Conservation (phyloP, 92 coral and sea anemone genomes). For the Pocillopora meandrina region DNA sequence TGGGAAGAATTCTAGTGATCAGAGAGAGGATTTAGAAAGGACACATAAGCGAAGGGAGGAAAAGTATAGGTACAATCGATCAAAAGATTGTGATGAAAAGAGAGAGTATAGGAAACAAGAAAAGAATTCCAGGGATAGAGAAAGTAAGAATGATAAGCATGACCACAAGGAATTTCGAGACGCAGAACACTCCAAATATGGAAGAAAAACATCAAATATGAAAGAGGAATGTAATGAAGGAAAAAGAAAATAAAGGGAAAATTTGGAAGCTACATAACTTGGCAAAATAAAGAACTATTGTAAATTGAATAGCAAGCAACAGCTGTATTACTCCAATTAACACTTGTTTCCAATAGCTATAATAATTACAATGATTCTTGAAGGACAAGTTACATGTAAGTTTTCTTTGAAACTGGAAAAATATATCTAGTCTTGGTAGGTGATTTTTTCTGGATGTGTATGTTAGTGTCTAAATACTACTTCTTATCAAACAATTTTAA, state of each 20-base stretch:
- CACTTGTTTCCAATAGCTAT: too few species aligned
- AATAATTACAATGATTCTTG: too few species aligned
- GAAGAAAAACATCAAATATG: conserved; percentile 1
- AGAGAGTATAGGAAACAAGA: background rate
- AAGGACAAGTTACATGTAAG: too few species aligned
- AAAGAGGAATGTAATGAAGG: conserved; percentile 3
- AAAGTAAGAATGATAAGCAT: background rate
- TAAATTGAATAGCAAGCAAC: background rate
- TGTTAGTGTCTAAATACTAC: too few species aligned
- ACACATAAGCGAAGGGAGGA: conserved; percentile 16
- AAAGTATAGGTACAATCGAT: conserved; percentile 17
- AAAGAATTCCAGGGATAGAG: conserved; percentile 10
- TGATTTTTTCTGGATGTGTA: too few species aligned
- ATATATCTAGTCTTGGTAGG: too few species aligned
- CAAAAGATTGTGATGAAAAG: conserved; percentile 10
- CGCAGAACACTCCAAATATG: conserved; percentile 1
- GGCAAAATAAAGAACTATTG: conserved; percentile 8
- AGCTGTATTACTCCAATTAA: background rate
- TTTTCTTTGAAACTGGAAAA: too few species aligned
- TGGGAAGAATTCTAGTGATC: conserved; percentile 10
- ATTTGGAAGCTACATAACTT: background rate
- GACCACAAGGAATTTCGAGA: conserved; percentile 12
- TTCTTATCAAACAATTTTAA: too few species aligned
- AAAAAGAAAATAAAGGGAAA: background rate
- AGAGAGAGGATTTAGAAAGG: background rate